Evolutionary conservation across 2,888 invertebrate genomes (phyloP).

Genomic region (Clusia tigrina): DNA sequence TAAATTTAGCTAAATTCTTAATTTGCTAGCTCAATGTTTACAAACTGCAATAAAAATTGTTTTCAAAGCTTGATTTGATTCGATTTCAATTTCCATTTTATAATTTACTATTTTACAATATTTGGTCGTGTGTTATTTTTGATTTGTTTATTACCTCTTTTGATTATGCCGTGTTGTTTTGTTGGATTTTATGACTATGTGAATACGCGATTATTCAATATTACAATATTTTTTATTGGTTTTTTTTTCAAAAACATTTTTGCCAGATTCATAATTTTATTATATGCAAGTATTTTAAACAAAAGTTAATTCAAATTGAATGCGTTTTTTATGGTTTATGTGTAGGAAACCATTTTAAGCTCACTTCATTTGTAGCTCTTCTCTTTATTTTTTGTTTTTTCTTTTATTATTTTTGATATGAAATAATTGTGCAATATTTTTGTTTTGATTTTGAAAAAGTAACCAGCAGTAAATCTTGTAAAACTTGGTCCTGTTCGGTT

Average conservation of each 20-base stretch:
- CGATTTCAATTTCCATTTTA: constrained; percentile 21
- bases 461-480: constrained; percentile 28
- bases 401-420: neutral
- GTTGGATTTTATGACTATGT: too few relatives aligned
- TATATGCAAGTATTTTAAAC: neutral
- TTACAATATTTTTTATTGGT: too few relatives aligned
- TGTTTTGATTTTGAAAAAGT: constrained; percentile 10
- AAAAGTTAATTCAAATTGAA: neutral
- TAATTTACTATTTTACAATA: neutral
- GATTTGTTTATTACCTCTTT: constrained; percentile 35
- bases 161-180: too few relatives aligned
- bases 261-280: too few relatives aligned
- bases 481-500: constrained; percentile 2
- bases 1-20: constrained; percentile 25
- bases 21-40: constrained; percentile 6
- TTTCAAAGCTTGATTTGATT: constrained; percentile 19
- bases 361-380: neutral
- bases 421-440: neutral
- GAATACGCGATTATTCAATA: too few relatives aligned
- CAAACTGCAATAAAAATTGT: constrained; percentile 21
- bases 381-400: constrained; percentile 9
- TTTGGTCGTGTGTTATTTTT: constrained; percentile 49
- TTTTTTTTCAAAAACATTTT: neutral
- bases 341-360: constrained; percentile 2
- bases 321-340: neutral